phyloP scores from a whole-genome alignment of 2,113 vertebrate genomes.

The Puntigrus tetrazona region DNA sequence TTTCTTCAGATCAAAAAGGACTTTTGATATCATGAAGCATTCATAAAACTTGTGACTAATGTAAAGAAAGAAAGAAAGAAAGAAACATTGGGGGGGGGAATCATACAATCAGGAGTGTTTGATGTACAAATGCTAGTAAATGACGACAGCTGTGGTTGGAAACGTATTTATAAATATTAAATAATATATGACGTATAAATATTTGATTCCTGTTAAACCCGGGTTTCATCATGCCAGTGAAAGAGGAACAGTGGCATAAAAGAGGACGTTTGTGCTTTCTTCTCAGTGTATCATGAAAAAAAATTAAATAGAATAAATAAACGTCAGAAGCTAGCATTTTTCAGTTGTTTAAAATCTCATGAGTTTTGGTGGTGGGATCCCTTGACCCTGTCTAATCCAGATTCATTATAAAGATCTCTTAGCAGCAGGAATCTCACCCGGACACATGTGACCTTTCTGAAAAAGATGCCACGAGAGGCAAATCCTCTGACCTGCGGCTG shows the following conservation, averaged over 20 bases:
- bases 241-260: background rate
- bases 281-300: background rate
- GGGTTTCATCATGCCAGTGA: slow-evolving; percentile 17
- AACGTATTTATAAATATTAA: background rate
- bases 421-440: slow-evolving; percentile 47
- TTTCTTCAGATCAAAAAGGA: background rate
- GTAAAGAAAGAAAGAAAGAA: background rate
- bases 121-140: background rate
- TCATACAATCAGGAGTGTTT: background rate
- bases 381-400: slow-evolving; percentile 45
- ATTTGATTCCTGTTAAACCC: background rate
- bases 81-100: background rate
- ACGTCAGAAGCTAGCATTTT: background rate
- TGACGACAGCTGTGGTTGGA: background rate
- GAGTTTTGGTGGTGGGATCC: slow-evolving; percentile 6
- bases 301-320: too few relatives aligned
- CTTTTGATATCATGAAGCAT: background rate
- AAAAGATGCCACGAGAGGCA: slow-evolving; percentile 38
- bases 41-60: background rate
- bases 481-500: slow-evolving; percentile 41
- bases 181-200: slow-evolving; percentile 10
- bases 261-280: background rate
- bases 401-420: slow-evolving; percentile 49
- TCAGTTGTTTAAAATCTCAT: background rate
- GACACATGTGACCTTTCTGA: slow-evolving; percentile 48